Evolutionary conservation across 2,888 invertebrate species (phyloP).

Genomic region (Drosophila quinaria): DNA sequence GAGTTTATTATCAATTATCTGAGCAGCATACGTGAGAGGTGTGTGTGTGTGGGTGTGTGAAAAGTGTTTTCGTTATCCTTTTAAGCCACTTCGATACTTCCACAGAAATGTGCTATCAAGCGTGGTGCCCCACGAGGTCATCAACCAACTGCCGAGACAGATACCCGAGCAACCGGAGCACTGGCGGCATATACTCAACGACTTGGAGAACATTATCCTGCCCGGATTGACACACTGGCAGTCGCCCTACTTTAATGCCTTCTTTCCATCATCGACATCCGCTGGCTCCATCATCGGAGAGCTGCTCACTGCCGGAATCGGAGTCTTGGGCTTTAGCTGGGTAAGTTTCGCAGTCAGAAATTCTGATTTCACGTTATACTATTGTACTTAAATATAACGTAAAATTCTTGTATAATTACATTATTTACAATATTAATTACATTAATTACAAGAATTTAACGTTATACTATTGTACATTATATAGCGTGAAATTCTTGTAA

Average conservation of each 20-base stretch:
- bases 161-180: conserved; percentile 79
- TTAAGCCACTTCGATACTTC: conserved; percentile 37
- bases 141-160: conserved; percentile 66
- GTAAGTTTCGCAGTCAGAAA: conserved; percentile 55
- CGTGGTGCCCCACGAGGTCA: conserved; percentile 61
- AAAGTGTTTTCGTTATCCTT: conserved; percentile 26
- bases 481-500: no score
- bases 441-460: background rate
- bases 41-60: conserved; percentile 63
- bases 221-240: conserved; percentile 81
- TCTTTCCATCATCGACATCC: conserved; percentile 75
- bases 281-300: conserved; percentile 79
- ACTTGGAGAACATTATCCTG: conserved; percentile 72
- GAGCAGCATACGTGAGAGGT: conserved; percentile 93
- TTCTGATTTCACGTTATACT: background rate
- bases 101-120: conserved; percentile 72
- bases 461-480: background rate
- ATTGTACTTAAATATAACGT: no score
- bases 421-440: no score
- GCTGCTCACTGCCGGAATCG: conserved; percentile 75
- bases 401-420: no score
- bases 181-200: conserved; percentile 71
- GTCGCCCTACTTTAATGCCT: conserved; percentile 80
- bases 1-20: conserved; percentile 97
- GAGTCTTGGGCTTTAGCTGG: conserved; percentile 79